Evolutionary conservation across 1,140 invertebrate genomes (phyloP).

Genomic region (Ruditapes philippinarum): DNA sequence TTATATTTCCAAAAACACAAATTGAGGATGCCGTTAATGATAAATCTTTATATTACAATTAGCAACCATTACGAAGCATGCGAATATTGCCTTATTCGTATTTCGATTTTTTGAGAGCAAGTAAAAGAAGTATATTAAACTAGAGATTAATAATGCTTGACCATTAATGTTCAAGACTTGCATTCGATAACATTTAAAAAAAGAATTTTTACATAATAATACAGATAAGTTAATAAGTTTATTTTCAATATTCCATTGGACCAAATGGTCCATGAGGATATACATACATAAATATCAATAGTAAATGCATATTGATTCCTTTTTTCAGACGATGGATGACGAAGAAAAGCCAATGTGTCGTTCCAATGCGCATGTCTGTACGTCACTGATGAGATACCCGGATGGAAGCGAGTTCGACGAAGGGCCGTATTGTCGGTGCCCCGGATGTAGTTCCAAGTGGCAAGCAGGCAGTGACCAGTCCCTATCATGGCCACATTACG

Average conservation of each 20-base stretch:
- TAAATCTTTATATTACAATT: too few species aligned
- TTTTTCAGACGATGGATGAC: slow-evolving; percentile 5
- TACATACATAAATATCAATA: too few species aligned
- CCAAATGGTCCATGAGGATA: too few species aligned
- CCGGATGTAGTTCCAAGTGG: slow-evolving; percentile 68
- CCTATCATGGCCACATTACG: slow-evolving; percentile 77
- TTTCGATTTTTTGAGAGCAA: too few species aligned
- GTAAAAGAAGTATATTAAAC: too few species aligned
- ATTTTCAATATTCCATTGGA: too few species aligned
- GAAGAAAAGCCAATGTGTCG: slow-evolving; percentile 35
- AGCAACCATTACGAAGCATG: too few species aligned
- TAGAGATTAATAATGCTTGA: too few species aligned
- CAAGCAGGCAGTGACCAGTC: slow-evolving; percentile 53
- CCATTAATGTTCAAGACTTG: background rate
- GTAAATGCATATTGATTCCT: background rate
- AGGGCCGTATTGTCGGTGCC: slow-evolving; percentile 71
- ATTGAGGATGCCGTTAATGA: too few species aligned
- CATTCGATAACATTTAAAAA: background rate
- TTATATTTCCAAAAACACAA: too few species aligned
- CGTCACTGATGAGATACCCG: slow-evolving; percentile 75
- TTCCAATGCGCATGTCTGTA: slow-evolving; percentile 73
- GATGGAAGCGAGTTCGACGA: slow-evolving; percentile 74
- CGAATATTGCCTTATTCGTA: too few species aligned
- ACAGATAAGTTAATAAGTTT: background rate
- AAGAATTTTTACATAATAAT: background rate